Evolutionary conservation across 2,888 invertebrate species (phyloP).

Genomic region (Cheilosia scutellata): DNA sequence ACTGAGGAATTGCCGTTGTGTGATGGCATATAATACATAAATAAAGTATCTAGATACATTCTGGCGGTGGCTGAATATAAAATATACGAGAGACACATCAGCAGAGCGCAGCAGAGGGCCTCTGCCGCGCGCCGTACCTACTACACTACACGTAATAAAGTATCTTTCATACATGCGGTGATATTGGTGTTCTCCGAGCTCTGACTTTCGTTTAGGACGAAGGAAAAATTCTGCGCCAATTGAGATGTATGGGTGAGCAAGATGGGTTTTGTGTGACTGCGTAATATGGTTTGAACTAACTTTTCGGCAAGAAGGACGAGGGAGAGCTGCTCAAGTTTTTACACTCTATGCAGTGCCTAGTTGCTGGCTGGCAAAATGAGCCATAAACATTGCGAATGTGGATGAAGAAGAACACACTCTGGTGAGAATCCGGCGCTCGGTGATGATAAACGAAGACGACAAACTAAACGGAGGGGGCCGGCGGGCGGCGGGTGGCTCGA

Average conservation of each 20-base stretch:
- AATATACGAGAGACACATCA: constrained; percentile 72
- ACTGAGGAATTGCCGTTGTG: constrained; percentile 74
- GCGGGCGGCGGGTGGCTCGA: constrained; percentile 9
- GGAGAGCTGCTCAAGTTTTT: constrained; percentile 37
- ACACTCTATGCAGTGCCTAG: constrained; percentile 2
- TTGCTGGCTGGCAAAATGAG: constrained; percentile 64
- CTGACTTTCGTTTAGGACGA: constrained; percentile 22
- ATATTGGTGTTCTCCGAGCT: constrained; percentile 63
- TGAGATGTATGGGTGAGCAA: constrained; percentile 62
- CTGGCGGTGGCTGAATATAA: constrained; percentile 75
- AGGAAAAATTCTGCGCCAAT: constrained; percentile 70
- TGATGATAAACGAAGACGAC: constrained; percentile 63
- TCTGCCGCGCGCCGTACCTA: constrained; percentile 22
- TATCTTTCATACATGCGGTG: constrained; percentile 69
- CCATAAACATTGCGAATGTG: constrained; percentile 75
- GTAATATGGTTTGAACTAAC: background rate
- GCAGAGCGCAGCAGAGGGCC: constrained; percentile 72
- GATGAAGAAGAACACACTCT: constrained; percentile 61
- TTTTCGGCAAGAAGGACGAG: constrained; percentile 12
- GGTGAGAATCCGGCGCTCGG: constrained; percentile 37
- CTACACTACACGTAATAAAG: constrained; percentile 71
- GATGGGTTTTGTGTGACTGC: constrained; percentile 52
- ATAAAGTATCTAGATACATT: constrained; percentile 76
- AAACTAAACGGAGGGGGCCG: constrained; percentile 50
- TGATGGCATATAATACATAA: constrained; percentile 76